phyloP scores from a whole-genome alignment of 2,888 invertebrate species.

The Sphaerophoria rueppellii region DNA sequence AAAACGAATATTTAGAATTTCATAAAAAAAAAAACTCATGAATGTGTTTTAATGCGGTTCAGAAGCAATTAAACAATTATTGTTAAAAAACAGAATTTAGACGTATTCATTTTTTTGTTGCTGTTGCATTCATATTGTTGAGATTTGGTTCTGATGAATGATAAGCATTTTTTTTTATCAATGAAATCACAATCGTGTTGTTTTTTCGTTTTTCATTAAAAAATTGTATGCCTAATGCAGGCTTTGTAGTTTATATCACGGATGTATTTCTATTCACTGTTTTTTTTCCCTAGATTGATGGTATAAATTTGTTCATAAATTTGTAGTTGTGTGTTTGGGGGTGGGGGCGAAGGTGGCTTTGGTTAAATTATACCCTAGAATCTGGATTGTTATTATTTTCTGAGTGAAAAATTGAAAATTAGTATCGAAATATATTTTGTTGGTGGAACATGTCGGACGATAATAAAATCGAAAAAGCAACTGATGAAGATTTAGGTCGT shows the following conservation, averaged over 20 bases:
- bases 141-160: slow-evolving; percentile 41
- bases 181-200: slow-evolving; percentile 15
- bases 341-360: not conserved
- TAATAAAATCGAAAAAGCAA: slow-evolving; percentile 2
- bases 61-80: slow-evolving; percentile 47
- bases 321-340: not conserved
- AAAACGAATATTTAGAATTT: slow-evolving; percentile 23
- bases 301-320: not conserved
- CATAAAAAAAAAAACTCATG: slow-evolving; percentile 35
- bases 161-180: slow-evolving; percentile 31
- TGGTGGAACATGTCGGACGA: slow-evolving; percentile 38
- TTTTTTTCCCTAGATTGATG: not conserved
- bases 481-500: not conserved
- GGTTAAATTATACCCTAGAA: not conserved
- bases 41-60: slow-evolving; percentile 31
- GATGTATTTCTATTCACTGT: slow-evolving; percentile 22
- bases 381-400: slow-evolving; percentile 4
- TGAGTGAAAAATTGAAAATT: slow-evolving; percentile 29
- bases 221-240: slow-evolving; percentile 29
- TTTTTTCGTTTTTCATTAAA: not conserved
- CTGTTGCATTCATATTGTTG: slow-evolving; percentile 19
- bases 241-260: slow-evolving; percentile 31
- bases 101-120: slow-evolving; percentile 10
- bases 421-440: slow-evolving; percentile 43
- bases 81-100: slow-evolving; percentile 1